phyloP scores from a whole-genome alignment of 2,113 vertebrate species.

The Chroicocephalus ridibundus region DNA sequence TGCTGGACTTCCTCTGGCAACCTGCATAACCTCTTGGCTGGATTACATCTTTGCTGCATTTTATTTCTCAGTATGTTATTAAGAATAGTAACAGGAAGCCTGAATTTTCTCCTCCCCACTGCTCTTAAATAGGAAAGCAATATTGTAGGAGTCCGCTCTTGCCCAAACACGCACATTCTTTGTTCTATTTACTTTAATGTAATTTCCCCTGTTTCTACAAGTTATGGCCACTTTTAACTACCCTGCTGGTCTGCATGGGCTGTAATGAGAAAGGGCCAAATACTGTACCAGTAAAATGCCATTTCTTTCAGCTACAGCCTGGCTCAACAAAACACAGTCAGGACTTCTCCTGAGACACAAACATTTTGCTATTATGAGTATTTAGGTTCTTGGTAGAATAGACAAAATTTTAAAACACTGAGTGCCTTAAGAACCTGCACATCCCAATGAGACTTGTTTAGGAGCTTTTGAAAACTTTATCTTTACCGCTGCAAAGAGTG shows the following conservation, averaged over 20 bases:
- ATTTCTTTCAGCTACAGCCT: neutral
- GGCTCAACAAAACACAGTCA: neutral
- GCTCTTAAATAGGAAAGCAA: neutral
- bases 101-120: neutral
- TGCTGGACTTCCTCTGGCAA: neutral
- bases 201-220: neutral
- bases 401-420: neutral
- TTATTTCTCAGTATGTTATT: neutral
- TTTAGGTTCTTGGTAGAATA: neutral
- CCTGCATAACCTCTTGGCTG: neutral
- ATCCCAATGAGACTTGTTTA: neutral
- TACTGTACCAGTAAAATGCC: fast-evolving
- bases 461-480: neutral
- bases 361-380: neutral
- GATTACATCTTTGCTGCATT: neutral
- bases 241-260: neutral
- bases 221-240: neutral
- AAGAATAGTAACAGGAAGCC: neutral
- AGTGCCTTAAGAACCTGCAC: neutral
- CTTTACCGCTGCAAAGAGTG: neutral
- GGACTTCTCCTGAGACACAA: neutral
- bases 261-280: neutral
- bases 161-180: neutral
- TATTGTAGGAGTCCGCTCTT: neutral
- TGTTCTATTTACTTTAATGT: neutral